A percentile compares a stretch with the other conserved stretches of the same genome.
These are phyloP conservation scores for Epizoanthus scotinus DNA, from an alignment of 92 coral and sea anemone species.

Conservation along the genomic window DNA sequence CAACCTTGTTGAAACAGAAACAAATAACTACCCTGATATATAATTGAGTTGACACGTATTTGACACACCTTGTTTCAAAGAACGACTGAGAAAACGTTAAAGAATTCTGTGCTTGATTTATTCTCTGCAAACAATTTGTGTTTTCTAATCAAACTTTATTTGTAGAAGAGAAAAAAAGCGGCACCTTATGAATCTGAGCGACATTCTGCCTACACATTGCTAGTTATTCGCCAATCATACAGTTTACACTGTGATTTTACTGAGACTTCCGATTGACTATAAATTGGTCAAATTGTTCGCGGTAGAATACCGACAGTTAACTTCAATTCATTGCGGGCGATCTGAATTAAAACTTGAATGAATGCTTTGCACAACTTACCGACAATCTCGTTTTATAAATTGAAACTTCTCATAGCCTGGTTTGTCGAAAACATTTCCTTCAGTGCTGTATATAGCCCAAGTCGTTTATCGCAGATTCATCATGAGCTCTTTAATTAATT, in stretches of 20 bases:
- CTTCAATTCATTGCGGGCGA: slow-evolving; percentile 18
- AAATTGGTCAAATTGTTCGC: slow-evolving; percentile 30
- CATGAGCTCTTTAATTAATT: background rate
- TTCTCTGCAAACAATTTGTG: slow-evolving; percentile 19
- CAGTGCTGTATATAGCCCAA: background rate
- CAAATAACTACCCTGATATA: background rate
- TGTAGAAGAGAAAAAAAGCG: slow-evolving; percentile 25
- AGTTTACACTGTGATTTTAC: background rate
- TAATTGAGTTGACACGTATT: background rate
- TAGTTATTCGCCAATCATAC: slow-evolving; percentile 16
- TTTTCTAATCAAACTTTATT: slow-evolving; percentile 10
- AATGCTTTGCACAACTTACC: slow-evolving; percentile 3
- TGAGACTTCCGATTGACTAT: slow-evolving; percentile 22
- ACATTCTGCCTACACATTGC: slow-evolving; percentile 28
- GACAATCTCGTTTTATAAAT: slow-evolving; percentile 7
- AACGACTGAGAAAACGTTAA: background rate
- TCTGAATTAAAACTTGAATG: background rate
- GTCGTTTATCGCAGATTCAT: background rate
- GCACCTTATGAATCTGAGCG: slow-evolving; percentile 13
- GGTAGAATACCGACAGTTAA: slow-evolving; percentile 22
- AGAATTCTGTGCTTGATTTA: slow-evolving; percentile 3
- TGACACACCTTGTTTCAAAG: slow-evolving; percentile 15
- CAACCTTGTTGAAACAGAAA: too few relatives aligned
- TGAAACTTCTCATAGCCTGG: background rate
- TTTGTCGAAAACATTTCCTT: background rate